Evolutionary conservation across 2,797 vertebrate genomes (phyloP).

Genomic region (Synaphobranchus kaupii): DNA sequence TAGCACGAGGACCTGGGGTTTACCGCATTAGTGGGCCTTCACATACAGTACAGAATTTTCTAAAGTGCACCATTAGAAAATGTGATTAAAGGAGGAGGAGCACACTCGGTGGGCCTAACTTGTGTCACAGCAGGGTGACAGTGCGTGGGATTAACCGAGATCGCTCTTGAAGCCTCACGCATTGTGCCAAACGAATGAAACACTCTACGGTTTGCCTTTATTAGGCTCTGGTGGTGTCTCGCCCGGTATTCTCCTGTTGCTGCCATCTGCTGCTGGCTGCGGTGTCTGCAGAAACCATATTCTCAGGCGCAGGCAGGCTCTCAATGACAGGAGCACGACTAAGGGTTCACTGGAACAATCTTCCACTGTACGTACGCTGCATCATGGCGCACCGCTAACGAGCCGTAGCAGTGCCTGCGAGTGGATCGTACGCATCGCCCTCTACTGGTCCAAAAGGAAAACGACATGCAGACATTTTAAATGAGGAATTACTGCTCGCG

Average conservation of each 20-base stretch:
- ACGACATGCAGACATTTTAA: no score
- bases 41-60: not conserved
- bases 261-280: not conserved
- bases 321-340: not conserved
- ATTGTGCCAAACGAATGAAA: not conserved
- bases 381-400: no score
- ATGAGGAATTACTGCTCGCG: no score
- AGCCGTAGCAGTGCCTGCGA: not conserved
- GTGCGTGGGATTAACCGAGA: not conserved
- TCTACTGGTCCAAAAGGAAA: no score
- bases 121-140: not conserved
- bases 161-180: not conserved
- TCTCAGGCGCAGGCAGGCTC: not conserved
- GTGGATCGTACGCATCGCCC: not conserved
- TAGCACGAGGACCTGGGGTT: not conserved
- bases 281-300: not conserved
- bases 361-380: no score
- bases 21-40: not conserved
- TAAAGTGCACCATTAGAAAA: constrained; percentile 4
- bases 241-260: not conserved
- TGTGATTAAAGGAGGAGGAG: not conserved
- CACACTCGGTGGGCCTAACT: not conserved
- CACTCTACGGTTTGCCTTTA: not conserved
- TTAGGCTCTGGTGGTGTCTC: not conserved
- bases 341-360: no score